phyloP scores from a whole-genome alignment of 2,113 vertebrate genomes.

The zebrafish (Danio rerio) region GRCz12tu NC_133184.1:38257501-38258000 shows the following conservation, averaged over 20 bases:
- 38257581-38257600: too few relatives aligned
- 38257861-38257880: neutral
- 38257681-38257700: constrained; percentile 8
- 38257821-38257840: neutral
- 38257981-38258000: neutral
- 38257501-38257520: neutral
- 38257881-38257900: neutral
- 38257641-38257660: neutral
- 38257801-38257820: neutral
- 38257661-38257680: neutral
- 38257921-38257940: neutral
- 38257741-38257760: constrained; percentile 3
- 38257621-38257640: neutral
- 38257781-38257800: constrained; percentile 6
- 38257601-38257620: neutral
- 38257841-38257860: neutral
- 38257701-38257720: constrained; percentile 3
- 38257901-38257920: neutral
- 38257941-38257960: neutral
- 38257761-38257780: neutral
- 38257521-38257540: neutral
- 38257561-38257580: too few relatives aligned
- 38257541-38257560: too few relatives aligned
- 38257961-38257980: neutral
- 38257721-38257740: neutral